Base-by-base conservation (phyloP, 2,113 vertebrate species). In the Muntiacus muntjak region DNA sequence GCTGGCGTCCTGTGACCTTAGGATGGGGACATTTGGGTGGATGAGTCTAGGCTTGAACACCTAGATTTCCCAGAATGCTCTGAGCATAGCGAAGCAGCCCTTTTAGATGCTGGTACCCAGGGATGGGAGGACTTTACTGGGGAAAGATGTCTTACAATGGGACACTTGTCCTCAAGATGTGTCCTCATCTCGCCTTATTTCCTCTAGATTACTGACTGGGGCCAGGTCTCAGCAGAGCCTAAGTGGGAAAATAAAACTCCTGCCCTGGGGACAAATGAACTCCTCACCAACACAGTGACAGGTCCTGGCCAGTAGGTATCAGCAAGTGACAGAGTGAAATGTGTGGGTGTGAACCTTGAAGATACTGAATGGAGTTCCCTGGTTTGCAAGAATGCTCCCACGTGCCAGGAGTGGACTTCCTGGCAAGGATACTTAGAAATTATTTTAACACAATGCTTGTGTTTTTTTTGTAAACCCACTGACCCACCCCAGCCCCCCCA, bases 261-360 rank as follows among this genome's bases (percentile, higher is more conserved):
- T 33, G 54, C 15, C 60, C 62, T n/a, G 47, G 52, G 40, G 40
- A 52, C 55, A 28, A n/a, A 64, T 12, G 10, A 15, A 25, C 25
- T 36, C n/a, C n/a, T 87, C 74, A 13, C 0, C 3, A 25, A 30
- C 13, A 10, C 7, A 12, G 25, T 17, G 1, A 0, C 3, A 45
- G 25, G 23, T 8, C 25, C 19, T 47, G 52, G 52, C 28, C 60
- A 3, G 15, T 0, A 45, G 1, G 14, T 25, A 16, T 74, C 25
- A n/a, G 15, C 40, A 13, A 50, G 7, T 19, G 21, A 1, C 14
- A 26, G 91, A 43, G 33, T 28, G 7, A 67, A 19, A 60, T 13
- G 52, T 60, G 33, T 78, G 28, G 17, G 12, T 1, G 30, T 3
- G 4, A 7, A 30, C 11, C 52, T 28, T 15, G 36, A 26, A 74